A percentile compares a stretch with the other conserved stretches of the same genome.
phyloP scores from a whole-genome alignment of 2,888 invertebrate genomes.

The Zhengitettix transpicula region DNA sequence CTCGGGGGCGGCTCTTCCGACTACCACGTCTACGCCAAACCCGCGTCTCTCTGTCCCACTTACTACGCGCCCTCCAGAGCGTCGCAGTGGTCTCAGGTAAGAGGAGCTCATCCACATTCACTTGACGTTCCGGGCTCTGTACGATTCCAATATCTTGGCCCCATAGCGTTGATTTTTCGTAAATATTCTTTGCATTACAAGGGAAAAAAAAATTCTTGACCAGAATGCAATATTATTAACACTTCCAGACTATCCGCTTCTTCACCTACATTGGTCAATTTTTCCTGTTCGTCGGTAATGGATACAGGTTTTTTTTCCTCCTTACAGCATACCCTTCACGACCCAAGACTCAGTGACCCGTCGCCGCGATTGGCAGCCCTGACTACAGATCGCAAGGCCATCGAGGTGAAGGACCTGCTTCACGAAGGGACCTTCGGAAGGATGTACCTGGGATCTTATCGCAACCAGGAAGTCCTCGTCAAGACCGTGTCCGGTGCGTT shows the following conservation, averaged over 20 bases:
- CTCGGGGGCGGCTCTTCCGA: conserved; percentile 9
- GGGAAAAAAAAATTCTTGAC: no score
- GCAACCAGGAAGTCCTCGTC: conserved; percentile 59
- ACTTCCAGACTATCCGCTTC: no score
- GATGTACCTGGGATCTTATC: conserved; percentile 59
- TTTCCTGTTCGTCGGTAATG: no score
- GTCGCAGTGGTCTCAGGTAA: conserved; percentile 53
- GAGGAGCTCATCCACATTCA: conserved; percentile 9
- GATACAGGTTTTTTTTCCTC: no score
- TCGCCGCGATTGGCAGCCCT: conserved; percentile 44
- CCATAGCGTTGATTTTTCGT: no score
- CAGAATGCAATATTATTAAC: no score
- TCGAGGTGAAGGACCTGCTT: conserved; percentile 39
- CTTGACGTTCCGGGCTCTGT: not conserved
- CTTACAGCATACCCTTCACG: conserved; percentile 9
- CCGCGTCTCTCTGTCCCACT: conserved; percentile 19
- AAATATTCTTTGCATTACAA: no score
- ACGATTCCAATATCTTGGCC: no score
- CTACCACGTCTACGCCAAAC: conserved; percentile 21
- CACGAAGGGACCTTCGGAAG: conserved; percentile 81
- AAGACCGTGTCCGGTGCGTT: conserved; percentile 67
- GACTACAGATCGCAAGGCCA: conserved; percentile 40
- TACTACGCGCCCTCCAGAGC: conserved; percentile 69
- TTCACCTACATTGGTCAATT: no score
- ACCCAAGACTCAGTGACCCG: conserved; percentile 27